Evolutionary conservation across 2,797 vertebrate species (phyloP), one percentile per base, ranked within the genome.

Genomic region (Rousettus madagascariensis): DNA sequence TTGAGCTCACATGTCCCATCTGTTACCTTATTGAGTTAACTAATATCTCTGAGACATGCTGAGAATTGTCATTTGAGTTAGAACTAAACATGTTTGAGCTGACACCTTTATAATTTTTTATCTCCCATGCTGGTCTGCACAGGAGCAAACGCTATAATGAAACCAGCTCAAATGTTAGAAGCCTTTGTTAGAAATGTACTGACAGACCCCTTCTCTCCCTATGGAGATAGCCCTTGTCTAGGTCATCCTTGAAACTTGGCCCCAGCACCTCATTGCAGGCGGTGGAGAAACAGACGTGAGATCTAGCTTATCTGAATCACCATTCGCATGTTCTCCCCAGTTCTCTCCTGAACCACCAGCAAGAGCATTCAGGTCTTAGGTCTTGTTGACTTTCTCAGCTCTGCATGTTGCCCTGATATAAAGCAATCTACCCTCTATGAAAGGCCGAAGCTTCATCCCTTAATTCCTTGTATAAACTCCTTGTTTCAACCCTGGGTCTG

Each of bases 1-100:
- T 89, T 86, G 28, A 30, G 53, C 36, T 92, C 74, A 84, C 24
- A 38, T 51, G 61, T 20, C 33, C 61, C 89, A 77, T 86, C 68
- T 74, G 30, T 84, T 91, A 53, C 6, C 57, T 69, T 59, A 10
- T 38, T 38, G 36, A 96, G 63, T 61, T 91, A 86, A 92, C 65
- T 80, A 68, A 36, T 13, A 13, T n/a, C 36, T 65, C 55, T 75
- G 8, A 36, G 88, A 41, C 55, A 33, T 43, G 38, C 63, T 82
- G 43, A 61, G 72, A 72, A 55, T 24, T 26, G 36, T 43, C 49
- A 33, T 86, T 74, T 61, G n/a, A 92, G 41, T n/a, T 49, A 89
- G 19, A 53, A 63, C n/a, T 22, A 49, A 82, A 74, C 0, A 1
- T 59, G 17, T 79, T 59, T 90, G 69, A 88, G n/a, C 33, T 79